Percentiles rank a stretch among this genome's conserved stretches.
phyloP scores from a whole-genome alignment of 2,113 vertebrate genomes.

The Plecturocebus donacophilus region DNA sequence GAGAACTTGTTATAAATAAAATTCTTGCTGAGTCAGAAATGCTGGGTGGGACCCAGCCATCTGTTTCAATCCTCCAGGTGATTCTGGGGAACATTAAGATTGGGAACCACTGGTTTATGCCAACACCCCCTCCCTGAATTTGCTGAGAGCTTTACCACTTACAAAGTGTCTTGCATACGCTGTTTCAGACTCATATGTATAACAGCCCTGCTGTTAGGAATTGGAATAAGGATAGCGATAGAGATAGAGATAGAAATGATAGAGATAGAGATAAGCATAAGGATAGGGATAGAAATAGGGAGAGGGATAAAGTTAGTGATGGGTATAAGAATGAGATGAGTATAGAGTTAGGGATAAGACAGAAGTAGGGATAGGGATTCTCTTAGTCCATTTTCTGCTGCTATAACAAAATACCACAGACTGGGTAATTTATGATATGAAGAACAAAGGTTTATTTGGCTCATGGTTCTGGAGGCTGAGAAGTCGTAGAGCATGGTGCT shows the following conservation, averaged over 20 bases:
- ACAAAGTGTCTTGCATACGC: not conserved
- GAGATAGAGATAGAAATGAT: too few relatives aligned
- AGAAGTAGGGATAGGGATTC: not conserved
- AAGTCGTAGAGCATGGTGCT: not conserved
- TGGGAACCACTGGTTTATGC: not conserved
- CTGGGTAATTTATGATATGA: too few relatives aligned
- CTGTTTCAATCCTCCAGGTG: too few relatives aligned
- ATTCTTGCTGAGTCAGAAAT: not conserved
- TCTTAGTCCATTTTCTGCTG: too few relatives aligned
- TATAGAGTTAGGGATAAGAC: too few relatives aligned
- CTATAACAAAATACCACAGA: not conserved
- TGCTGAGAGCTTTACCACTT: rapidly evolving
- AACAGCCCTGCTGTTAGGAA: not conserved
- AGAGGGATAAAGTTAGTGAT: not conserved
- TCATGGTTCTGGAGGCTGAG: not conserved
- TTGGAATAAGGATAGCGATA: not conserved
- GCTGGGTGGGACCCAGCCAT: not conserved
- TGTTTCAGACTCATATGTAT: rapidly evolving
- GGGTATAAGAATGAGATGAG: not conserved
- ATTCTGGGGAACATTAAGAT: rapidly evolving
- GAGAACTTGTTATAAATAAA: too few relatives aligned
- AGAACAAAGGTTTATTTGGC: not conserved
- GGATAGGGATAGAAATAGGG: not conserved
- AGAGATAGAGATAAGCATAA: not conserved
- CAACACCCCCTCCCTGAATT: not conserved